phyloP scores from a whole-genome alignment of 2,113 vertebrate species.

The Oostethus manadensis region DNA sequence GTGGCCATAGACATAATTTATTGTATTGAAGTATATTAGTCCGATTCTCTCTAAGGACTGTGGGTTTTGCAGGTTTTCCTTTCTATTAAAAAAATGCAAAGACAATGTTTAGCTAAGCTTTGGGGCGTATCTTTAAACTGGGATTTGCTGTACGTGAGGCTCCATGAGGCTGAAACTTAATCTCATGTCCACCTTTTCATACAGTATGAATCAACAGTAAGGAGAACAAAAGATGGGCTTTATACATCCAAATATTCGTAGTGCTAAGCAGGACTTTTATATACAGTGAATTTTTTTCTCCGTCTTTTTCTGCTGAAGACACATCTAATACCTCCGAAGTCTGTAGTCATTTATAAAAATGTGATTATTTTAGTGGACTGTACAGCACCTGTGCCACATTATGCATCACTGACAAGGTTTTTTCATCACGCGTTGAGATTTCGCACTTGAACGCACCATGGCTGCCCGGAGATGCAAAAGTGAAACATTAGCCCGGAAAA shows the following conservation, averaged over 20 bases:
- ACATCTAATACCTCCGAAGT: no score
- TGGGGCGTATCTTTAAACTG: constrained; percentile 45
- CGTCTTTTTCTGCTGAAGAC: no score
- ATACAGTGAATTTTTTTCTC: constrained; percentile 1
- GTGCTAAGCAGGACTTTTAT: constrained; percentile 15
- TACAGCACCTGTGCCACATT: no score
- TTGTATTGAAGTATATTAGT: constrained; percentile 64
- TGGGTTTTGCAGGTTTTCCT: constrained; percentile 57
- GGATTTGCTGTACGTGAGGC: constrained; percentile 41
- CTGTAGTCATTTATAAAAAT: no score
- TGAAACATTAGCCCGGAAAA: no score
- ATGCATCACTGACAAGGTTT: no score
- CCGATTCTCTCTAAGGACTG: constrained; percentile 46
- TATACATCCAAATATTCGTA: constrained; percentile 25
- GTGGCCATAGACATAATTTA: constrained; percentile 50
- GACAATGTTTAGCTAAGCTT: constrained; percentile 62
- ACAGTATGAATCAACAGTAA: no score
- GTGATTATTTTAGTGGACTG: no score
- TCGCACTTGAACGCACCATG: no score
- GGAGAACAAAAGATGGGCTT: constrained; percentile 1
- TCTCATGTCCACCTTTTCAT: no score
- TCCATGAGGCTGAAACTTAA: background rate
- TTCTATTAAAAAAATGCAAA: constrained; percentile 58
- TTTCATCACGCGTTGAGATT: no score
- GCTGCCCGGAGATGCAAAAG: no score